Evolutionary conservation across 1,140 invertebrate species (phyloP).

Genomic region (Drosophila truncata): DNA sequence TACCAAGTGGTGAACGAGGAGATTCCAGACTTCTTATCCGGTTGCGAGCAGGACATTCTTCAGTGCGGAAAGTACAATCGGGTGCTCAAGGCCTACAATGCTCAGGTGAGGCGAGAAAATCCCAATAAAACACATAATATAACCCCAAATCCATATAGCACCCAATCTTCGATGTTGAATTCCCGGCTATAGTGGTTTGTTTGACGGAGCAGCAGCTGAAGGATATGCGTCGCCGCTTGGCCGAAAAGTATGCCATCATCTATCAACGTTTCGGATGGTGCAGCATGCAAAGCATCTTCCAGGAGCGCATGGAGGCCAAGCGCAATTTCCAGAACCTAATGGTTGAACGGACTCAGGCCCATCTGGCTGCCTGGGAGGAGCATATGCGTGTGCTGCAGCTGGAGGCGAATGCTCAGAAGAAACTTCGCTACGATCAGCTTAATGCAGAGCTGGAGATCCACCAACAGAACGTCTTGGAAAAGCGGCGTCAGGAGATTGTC

Average conservation of each 20-base stretch:
- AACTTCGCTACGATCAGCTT: constrained; percentile 46
- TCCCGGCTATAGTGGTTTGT: constrained; percentile 66
- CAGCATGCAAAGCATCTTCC: constrained; percentile 48
- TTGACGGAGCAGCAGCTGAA: constrained; percentile 62
- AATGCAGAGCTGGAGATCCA: constrained; percentile 51
- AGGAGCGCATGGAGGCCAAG: constrained; percentile 42
- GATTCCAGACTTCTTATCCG: constrained; percentile 71
- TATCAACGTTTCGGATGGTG: constrained; percentile 40
- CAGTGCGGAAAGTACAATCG: constrained; percentile 83
- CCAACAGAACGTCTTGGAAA: constrained; percentile 55
- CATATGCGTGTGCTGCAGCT: constrained; percentile 28
- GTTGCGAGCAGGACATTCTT: constrained; percentile 71
- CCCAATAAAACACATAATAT: background rate
- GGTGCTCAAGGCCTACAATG: constrained; percentile 69
- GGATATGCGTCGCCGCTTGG: constrained; percentile 39
- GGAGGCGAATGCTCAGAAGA: constrained; percentile 46
- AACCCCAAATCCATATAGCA: constrained; percentile 47
- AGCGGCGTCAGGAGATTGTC: constrained; percentile 51
- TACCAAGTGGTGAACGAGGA: constrained; percentile 54
- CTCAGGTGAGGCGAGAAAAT: constrained; percentile 50
- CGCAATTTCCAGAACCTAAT: constrained; percentile 52
- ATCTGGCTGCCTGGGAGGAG: constrained; percentile 61
- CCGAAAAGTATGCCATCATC: constrained; percentile 31
- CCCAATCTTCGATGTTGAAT: constrained; percentile 57
- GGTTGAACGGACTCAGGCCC: constrained; percentile 40